These are phyloP conservation scores for Gymnoscelis rufifasciata DNA, from an alignment of 2,888 invertebrate genomes.

Conservation along the genomic window DNA sequence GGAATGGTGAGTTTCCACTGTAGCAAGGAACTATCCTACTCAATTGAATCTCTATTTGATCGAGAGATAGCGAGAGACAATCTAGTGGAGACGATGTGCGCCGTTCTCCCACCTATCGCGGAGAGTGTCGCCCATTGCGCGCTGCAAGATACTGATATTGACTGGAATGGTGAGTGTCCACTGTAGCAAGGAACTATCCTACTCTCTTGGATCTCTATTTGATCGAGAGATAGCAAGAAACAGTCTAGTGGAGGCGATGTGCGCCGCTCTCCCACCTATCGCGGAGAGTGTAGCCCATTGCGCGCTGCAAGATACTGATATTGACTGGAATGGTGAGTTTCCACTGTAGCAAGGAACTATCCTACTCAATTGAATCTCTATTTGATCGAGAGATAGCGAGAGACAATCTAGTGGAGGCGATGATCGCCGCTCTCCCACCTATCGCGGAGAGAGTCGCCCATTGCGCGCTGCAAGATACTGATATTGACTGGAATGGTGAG, in stretches of 20 bases:
- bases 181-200: background rate
- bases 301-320: background rate
- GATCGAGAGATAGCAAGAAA: background rate
- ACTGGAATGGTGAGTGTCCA: conserved; percentile 39
- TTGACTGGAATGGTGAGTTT: conserved; percentile 39
- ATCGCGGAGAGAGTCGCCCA: no score
- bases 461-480: no score
- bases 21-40: no score
- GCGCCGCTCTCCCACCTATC: background rate
- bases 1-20: conserved; percentile 11
- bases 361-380: no score
- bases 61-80: background rate
- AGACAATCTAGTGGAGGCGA: background rate
- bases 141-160: conserved; percentile 23
- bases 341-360: no score
- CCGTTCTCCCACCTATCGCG: conserved; percentile 43
- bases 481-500: no score
- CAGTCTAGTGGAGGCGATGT: background rate
- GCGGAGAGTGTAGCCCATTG: no score
- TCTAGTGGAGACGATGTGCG: background rate
- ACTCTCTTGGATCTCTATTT: no score
- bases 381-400: background rate
- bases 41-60: no score
- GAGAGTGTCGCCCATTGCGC: conserved; percentile 57
- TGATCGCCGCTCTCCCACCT: background rate